Evolutionary conservation across 2,888 invertebrate species (phyloP).

Genomic region (Aspidiotus destructor): DNA sequence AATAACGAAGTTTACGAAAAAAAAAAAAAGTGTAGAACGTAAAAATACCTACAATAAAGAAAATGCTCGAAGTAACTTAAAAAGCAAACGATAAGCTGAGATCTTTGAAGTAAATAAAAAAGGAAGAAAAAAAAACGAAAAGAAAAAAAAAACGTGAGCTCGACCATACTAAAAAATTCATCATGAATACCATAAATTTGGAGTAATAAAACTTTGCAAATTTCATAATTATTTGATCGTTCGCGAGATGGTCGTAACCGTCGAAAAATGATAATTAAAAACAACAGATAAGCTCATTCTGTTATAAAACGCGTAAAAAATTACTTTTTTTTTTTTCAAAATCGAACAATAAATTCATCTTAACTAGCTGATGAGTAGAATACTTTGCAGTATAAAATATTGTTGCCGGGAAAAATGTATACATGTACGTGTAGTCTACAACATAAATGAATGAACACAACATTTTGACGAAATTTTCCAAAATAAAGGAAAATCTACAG

Average conservation of each 20-base stretch:
- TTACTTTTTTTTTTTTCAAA: too few relatives aligned
- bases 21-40: not conserved
- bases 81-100: constrained; percentile 9
- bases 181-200: too few relatives aligned
- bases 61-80: constrained; percentile 18
- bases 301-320: too few relatives aligned
- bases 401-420: not conserved
- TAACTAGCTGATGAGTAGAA: too few relatives aligned
- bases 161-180: not conserved
- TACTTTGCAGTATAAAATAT: too few relatives aligned
- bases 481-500: not conserved
- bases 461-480: constrained; percentile 9
- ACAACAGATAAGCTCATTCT: too few relatives aligned
- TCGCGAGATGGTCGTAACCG: too few relatives aligned
- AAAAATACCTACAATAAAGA: not conserved
- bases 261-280: too few relatives aligned
- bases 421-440: not conserved
- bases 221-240: too few relatives aligned
- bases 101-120: constrained; percentile 7
- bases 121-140: not conserved
- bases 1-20: not conserved
- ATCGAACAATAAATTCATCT: too few relatives aligned
- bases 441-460: constrained; percentile 9
- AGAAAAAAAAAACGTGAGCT: not conserved
- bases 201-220: too few relatives aligned